Evolutionary conservation across 2,888 invertebrate genomes (phyloP).

Genomic region (Caradrina kadenii): DNA sequence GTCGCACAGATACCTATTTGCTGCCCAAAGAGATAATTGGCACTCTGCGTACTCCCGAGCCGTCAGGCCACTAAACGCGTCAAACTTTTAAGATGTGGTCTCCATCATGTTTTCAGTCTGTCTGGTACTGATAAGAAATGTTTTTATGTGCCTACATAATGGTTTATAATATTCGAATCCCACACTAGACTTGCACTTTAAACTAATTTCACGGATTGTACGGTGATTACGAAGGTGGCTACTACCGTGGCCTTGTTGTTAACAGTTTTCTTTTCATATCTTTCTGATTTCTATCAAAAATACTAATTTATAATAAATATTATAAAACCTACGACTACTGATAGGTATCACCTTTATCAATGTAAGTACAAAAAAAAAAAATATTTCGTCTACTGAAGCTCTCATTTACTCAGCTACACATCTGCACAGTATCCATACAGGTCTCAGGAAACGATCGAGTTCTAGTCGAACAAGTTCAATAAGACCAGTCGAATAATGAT

Average conservation of each 20-base stretch:
- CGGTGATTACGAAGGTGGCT: slow-evolving; percentile 25
- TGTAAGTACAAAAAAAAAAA: neutral
- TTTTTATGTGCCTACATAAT: slow-evolving; percentile 56
- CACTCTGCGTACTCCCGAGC: slow-evolving; percentile 39
- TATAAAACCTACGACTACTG: neutral
- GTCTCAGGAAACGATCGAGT: neutral
- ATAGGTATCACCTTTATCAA: neutral
- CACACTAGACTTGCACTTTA: slow-evolving; percentile 33
- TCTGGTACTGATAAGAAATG: slow-evolving; percentile 56
- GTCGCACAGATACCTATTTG: slow-evolving; percentile 29
- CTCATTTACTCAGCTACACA: slow-evolving; percentile 4
- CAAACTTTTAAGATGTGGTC: slow-evolving; percentile 48
- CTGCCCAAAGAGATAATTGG: slow-evolving; percentile 52
- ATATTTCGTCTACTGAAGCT: slow-evolving; percentile 16
- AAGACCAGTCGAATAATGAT: slow-evolving; percentile 17
- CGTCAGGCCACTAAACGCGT: slow-evolving; percentile 47
- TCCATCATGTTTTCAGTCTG: slow-evolving; percentile 37
- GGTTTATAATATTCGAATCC: slow-evolving; percentile 44
- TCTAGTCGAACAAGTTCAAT: slow-evolving; percentile 7
- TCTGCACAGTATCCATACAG: neutral
- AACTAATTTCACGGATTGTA: slow-evolving; percentile 31
- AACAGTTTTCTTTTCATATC: slow-evolving; percentile 11
- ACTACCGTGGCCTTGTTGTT: slow-evolving; percentile 4
- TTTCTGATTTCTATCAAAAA: slow-evolving; percentile 11
- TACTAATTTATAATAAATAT: no score